Base-by-base conservation (phyloP, 2,113 vertebrate genomes). In the Oryzias celebensis region DNA sequence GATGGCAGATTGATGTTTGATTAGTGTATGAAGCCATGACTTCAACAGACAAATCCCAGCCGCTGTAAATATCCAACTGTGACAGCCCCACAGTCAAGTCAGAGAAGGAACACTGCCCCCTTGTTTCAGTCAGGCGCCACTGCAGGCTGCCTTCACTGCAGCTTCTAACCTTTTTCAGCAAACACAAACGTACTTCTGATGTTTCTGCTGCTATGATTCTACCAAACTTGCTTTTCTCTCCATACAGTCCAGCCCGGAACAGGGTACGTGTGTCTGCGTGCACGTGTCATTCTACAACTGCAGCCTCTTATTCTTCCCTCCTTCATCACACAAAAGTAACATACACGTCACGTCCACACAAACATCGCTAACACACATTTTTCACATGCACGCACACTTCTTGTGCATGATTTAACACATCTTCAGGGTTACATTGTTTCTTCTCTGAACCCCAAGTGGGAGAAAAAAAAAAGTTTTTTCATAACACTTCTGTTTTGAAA, bases 51-150 rank as follows among this genome's bases (percentile, higher is more conserved):
- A 36, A 12, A 36, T 36, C 36, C 8, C 4, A 62, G 59, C n/a
- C 13, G 20, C n/a, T 43, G 48, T 24, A 31, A 7, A 58, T n/a
- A 14, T 0, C 10, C 14, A 22, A 51, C n/a, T 31, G 28, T 65
- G 18, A 71, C 52, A 61, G 41, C 64, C 17, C 52, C 0, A 50
- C 53, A 48, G 31, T 50, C 24, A 59, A 16, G 63, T 46, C 3
- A 16, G 60, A 87, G 80, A 85, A 73, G 49, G 49, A 87, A 88
- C 80, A 89, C 74, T 82, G 86, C 86, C 88, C 63, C 86, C 88
- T 86, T 75, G 78, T 66, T 86, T 79, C 58, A 57, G 65, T 26
- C 18, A 1, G 31, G 53, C 13, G 47, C 61, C 15, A 87, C 72
- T 85, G 71, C 83, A 83, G 0, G 51, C 16, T 3, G 36, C 24